Conservation (phyloP, 2,113 vertebrate species). For the Delphinapterus leucas region DNA sequence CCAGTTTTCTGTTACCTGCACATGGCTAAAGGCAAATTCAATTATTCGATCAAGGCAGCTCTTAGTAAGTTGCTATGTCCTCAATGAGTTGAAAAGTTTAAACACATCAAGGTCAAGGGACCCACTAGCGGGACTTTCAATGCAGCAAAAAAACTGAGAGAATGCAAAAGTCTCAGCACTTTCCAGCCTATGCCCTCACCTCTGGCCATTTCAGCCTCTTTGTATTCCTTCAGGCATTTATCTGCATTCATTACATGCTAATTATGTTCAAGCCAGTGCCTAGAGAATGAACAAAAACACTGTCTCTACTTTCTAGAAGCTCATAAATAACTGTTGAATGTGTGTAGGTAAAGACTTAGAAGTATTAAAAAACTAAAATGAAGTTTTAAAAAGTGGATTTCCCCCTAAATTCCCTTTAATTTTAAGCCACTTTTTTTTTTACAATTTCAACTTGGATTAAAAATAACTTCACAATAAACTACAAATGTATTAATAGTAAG, state of each 20-base stretch:
- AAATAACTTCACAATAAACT: constrained; percentile 30
- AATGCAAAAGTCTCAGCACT: not conserved
- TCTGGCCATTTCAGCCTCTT: not conserved
- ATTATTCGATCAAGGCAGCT: not conserved
- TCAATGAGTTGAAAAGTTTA: not conserved
- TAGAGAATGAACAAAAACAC: not conserved
- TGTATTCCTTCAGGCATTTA: not conserved
- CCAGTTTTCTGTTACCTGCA: constrained; percentile 3
- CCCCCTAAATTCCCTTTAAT: not conserved
- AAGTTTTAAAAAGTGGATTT: not conserved
- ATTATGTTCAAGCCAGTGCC: not conserved
- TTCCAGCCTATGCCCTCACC: not conserved
- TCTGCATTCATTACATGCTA: not conserved
- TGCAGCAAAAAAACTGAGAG: not conserved
- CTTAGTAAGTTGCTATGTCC: not conserved
- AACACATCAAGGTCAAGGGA: not conserved
- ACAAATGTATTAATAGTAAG: not conserved
- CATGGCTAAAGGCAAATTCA: constrained; percentile 21
- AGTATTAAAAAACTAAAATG: not conserved
- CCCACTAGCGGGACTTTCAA: not conserved
- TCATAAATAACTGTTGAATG: not conserved
- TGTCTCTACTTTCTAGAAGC: not conserved
- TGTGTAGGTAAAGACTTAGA: not conserved
- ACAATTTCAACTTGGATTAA: not conserved
- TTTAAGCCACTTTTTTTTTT: not conserved